Evolutionary conservation across 1,140 invertebrate genomes (phyloP).

Genomic region (Sarcophaga peregrina): DNA sequence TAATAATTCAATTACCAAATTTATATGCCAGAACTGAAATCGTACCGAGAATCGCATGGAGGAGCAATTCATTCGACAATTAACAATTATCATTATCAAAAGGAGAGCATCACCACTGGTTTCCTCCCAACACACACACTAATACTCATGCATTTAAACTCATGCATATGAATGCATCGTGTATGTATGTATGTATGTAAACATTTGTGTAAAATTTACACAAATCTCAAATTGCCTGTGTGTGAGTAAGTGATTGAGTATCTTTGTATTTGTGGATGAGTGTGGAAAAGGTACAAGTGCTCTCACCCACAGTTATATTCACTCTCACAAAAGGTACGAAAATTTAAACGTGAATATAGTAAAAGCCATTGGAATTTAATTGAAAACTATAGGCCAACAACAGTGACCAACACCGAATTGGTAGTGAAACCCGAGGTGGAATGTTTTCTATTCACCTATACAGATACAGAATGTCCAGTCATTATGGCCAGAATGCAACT

Average conservation of each 20-base stretch:
- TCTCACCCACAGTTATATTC: not conserved
- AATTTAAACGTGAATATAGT: not conserved
- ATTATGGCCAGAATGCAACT: constrained; percentile 13
- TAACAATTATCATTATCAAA: constrained; percentile 47
- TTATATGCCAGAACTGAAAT: constrained; percentile 44
- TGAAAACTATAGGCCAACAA: constrained; percentile 26
- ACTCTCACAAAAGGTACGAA: not conserved
- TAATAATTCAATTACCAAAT: constrained; percentile 46
- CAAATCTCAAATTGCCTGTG: not conserved
- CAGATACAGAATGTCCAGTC: not conserved
- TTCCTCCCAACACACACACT: not conserved
- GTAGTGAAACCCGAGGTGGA: not conserved
- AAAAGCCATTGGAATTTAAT: constrained; percentile 35
- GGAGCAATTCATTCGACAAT: constrained; percentile 44
- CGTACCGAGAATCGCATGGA: not conserved
- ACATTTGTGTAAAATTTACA: constrained; percentile 20
- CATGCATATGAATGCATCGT: not conserved
- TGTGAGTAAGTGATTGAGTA: not conserved
- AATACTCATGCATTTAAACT: not conserved
- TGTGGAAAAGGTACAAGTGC: constrained; percentile 24
- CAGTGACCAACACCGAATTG: not conserved
- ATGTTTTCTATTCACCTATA: not conserved
- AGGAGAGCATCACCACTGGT: constrained; percentile 41
- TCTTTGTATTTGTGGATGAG: not conserved
- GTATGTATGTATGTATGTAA: not conserved